Conservation (phyloP, 1,140 invertebrate genomes). For the Trichomalopsis sarcophagae region DNA sequence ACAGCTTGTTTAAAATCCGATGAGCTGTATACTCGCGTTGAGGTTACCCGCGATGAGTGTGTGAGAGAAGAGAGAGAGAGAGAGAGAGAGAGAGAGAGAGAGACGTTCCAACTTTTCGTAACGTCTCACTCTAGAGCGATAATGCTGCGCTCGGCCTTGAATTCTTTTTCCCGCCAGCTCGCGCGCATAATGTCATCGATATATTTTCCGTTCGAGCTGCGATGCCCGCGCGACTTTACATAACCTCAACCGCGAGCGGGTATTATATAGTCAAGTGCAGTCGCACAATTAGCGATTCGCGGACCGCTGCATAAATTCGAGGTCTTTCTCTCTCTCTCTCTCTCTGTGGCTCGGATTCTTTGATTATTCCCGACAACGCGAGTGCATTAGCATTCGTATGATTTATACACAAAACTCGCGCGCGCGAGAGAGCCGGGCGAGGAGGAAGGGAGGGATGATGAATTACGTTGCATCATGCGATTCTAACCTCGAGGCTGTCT, state of each 20-base stretch:
- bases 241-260: slow-evolving; percentile 14
- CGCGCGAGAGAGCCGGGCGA: neutral
- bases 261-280: neutral
- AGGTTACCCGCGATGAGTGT: neutral
- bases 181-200: slow-evolving; percentile 37
- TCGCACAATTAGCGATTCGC: slow-evolving; percentile 34
- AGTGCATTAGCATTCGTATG: slow-evolving; percentile 28
- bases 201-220: slow-evolving; percentile 36
- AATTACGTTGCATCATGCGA: slow-evolving; percentile 45
- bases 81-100: neutral
- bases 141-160: slow-evolving; percentile 36
- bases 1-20: neutral
- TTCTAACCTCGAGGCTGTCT: slow-evolving; percentile 42
- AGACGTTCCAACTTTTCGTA: slow-evolving; percentile 22
- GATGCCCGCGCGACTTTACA: slow-evolving; percentile 4
- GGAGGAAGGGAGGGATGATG: slow-evolving; percentile 23
- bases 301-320: slow-evolving; percentile 13
- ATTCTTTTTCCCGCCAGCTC: slow-evolving; percentile 28
- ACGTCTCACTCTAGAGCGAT: neutral
- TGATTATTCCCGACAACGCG: slow-evolving; percentile 22
- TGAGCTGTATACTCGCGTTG: neutral
- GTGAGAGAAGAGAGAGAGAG: too few species aligned
- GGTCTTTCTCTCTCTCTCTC: neutral
- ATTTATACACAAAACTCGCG: slow-evolving; percentile 21
- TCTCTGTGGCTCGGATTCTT: slow-evolving; percentile 27